A percentile compares a stretch with the other conserved stretches of the same genome.
These are phyloP conservation scores for Simalia tracyae DNA, from an alignment of 2,797 vertebrate species.

Conservation along the genomic window DNA sequence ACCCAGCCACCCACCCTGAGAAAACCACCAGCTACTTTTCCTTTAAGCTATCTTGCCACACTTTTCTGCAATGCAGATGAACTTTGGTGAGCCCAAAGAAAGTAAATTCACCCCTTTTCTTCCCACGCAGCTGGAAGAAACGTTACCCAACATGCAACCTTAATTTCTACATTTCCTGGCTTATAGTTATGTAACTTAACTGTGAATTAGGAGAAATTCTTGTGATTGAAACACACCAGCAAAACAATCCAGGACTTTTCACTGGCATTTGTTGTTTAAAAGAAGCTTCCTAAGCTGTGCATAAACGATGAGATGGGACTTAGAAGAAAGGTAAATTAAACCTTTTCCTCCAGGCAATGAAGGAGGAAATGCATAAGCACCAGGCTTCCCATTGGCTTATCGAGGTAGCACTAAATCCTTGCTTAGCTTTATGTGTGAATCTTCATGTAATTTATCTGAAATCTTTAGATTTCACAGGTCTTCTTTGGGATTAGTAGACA, in stretches of 20 bases:
- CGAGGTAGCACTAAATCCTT: background rate
- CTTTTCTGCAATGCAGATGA: background rate
- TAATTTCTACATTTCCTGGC: background rate
- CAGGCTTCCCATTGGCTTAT: background rate
- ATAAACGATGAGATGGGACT: background rate
- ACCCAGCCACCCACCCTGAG: background rate
- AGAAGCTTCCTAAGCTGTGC: too few relatives aligned
- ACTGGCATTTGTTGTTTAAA: background rate
- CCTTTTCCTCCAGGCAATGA: background rate
- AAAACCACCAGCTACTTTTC: background rate
- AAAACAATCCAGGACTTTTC: background rate
- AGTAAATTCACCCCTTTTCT: background rate
- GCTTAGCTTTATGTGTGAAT: background rate
- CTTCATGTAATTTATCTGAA: background rate
- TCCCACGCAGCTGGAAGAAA: background rate
- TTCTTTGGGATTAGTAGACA: background rate
- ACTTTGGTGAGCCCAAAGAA: background rate
- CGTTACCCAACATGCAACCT: background rate
- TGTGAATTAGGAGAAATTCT: background rate
- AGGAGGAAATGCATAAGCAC: background rate
- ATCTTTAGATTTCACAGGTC: background rate
- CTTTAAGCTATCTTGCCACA: background rate
- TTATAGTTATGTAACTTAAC: background rate
- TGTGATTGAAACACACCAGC: background rate
- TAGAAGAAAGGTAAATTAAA: background rate